Percentiles rank a stretch among this genome's conserved stretches.
phyloP scores from a whole-genome alignment of 2,888 invertebrate genomes.

The Hartigia nigra region DNA sequence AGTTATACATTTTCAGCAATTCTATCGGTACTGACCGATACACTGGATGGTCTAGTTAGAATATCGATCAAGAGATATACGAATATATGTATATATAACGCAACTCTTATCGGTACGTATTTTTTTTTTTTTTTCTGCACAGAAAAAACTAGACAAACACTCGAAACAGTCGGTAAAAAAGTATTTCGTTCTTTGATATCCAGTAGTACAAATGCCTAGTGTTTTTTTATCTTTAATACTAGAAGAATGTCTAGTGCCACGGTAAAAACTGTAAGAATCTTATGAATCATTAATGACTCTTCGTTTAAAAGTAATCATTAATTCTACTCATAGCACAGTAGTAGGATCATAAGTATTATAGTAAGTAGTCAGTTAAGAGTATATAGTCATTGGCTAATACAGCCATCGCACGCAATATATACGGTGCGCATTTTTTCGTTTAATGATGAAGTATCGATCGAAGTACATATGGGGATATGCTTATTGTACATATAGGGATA shows the following conservation, averaged over 20 bases:
- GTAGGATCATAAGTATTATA: background rate
- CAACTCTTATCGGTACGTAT: too few species aligned
- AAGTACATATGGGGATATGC: background rate
- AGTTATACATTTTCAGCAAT: background rate
- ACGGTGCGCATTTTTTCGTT: background rate
- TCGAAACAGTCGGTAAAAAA: too few species aligned
- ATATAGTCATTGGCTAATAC: background rate
- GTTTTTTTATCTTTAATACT: background rate
- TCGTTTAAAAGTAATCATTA: background rate
- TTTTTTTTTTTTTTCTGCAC: too few species aligned
- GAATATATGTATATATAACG: background rate
- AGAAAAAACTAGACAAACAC: too few species aligned
- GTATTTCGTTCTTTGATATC: background rate
- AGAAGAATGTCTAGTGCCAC: background rate
- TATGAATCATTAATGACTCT: background rate
- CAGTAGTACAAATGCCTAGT: background rate
- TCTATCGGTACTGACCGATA: background rate
- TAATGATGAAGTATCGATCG: background rate
- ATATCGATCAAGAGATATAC: background rate
- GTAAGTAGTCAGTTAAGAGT: background rate
- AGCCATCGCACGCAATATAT: background rate
- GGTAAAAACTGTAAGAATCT: background rate
- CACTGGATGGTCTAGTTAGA: background rate
- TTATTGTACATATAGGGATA: background rate
- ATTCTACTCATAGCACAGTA: background rate